phyloP scores from a whole-genome alignment of 2,797 vertebrate genomes.

The Melanotaenia boesemani region DNA sequence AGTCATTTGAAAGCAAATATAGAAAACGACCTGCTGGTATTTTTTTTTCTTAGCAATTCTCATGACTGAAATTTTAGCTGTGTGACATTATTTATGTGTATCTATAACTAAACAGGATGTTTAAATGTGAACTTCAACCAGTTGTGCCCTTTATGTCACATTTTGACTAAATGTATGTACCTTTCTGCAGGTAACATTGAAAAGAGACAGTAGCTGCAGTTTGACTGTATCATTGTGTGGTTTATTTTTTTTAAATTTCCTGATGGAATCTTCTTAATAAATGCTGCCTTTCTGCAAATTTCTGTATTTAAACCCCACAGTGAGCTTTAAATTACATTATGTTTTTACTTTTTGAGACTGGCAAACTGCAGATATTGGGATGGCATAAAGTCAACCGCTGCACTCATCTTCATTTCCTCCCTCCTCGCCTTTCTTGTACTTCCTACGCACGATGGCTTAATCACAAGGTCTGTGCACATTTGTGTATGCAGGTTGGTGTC shows the following conservation, averaged over 20 bases:
- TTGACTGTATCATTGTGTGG: not conserved
- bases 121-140: not conserved
- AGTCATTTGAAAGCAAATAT: slow-evolving; percentile 19
- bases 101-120: not conserved
- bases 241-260: not conserved
- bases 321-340: not conserved
- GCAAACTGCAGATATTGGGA: slow-evolving; percentile 8
- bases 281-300: not conserved
- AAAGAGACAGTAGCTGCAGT: not conserved
- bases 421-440: slow-evolving; percentile 51
- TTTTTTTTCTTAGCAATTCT: not conserved
- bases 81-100: not conserved
- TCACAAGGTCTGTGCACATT: slow-evolving; percentile 62
- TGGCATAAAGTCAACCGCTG: slow-evolving; percentile 47
- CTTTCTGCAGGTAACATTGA: not conserved
- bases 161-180: not conserved
- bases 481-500: slow-evolving; percentile 58
- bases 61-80: not conserved
- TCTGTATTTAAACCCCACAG: not conserved
- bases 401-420: slow-evolving; percentile 32
- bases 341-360: slow-evolving; percentile 6
- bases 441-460: slow-evolving; percentile 64
- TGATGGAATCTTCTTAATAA: not conserved
- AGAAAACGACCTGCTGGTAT: not conserved
- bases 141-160: not conserved